Conservation (phyloP, 1,140 invertebrate species). For the Ephestia elutella region DNA sequence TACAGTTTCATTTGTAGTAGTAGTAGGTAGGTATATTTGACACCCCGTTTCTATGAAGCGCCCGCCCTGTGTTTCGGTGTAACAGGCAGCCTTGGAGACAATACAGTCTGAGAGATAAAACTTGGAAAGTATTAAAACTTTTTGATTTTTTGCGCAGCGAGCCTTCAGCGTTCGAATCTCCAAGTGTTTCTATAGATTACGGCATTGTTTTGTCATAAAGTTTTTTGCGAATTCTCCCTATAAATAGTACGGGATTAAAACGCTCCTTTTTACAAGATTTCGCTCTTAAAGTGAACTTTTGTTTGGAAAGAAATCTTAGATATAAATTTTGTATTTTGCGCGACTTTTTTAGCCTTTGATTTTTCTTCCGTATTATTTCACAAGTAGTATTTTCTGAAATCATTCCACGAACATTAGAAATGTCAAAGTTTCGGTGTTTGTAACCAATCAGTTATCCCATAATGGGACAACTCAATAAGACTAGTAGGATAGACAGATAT, state of each 20-base stretch:
- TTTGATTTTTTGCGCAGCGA: conserved; percentile 28
- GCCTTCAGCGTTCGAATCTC: neutral
- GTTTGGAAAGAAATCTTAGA: neutral
- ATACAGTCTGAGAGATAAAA: conserved; percentile 30
- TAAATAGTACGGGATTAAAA: conserved; percentile 3
- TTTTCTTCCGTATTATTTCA: too few relatives aligned
- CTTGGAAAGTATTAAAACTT: conserved; percentile 35
- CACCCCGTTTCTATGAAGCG: too few relatives aligned
- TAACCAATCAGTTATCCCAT: too few relatives aligned
- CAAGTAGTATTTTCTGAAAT: too few relatives aligned
- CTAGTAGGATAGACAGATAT: too few relatives aligned
- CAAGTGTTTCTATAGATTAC: neutral
- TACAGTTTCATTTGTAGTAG: too few relatives aligned
- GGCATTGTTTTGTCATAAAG: neutral
- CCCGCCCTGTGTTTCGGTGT: conserved; percentile 26
- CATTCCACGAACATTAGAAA: too few relatives aligned
- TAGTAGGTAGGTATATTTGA: too few relatives aligned
- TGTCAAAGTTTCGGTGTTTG: too few relatives aligned
- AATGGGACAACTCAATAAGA: too few relatives aligned
- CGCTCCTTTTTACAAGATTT: neutral
- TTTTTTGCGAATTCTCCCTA: neutral
- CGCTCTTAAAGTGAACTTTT: neutral
- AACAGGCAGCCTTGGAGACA: conserved; percentile 21
- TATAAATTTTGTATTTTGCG: neutral
- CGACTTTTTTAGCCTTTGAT: too few relatives aligned